phyloP scores from a whole-genome alignment of 2,797 vertebrate genomes.

The Atherinosoma microstoma region DNA sequence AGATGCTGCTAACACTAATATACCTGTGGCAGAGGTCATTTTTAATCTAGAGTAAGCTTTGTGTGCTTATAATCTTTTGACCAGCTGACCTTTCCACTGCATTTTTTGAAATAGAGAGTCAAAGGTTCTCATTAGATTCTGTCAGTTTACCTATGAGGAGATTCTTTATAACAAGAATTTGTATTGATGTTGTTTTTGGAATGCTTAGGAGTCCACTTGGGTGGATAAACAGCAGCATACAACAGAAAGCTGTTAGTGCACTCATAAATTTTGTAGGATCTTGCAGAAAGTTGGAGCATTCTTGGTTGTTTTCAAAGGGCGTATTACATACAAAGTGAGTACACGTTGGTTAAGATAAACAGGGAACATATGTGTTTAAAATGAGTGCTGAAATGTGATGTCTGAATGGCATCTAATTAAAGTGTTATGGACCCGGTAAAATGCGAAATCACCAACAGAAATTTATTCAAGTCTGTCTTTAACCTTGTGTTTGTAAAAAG shows the following conservation, averaged over 20 bases:
- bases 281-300: conserved; percentile 11
- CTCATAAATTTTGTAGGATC: conserved; percentile 4
- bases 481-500: neutral
- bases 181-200: conserved; percentile 2
- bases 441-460: conserved; percentile 14
- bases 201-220: conserved; percentile 19
- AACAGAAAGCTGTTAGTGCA: conserved; percentile 6
- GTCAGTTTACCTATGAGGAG: conserved; percentile 18
- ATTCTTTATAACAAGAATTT: conserved; percentile 8
- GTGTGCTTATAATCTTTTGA: conserved; percentile 27
- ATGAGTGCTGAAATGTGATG: neutral
- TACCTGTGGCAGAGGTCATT: conserved; percentile 17
- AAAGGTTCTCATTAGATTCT: conserved; percentile 15
- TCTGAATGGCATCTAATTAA: neutral
- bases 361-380: neutral
- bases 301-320: conserved; percentile 31
- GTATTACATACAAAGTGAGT: neutral
- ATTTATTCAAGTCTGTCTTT: neutral
- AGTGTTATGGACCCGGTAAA: neutral
- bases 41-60: conserved; percentile 17
- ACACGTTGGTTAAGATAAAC: neutral
- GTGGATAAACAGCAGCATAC: conserved; percentile 1
- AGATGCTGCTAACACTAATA: conserved; percentile 16
- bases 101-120: conserved; percentile 10
- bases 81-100: conserved; percentile 19